Evolutionary conservation across 2,113 vertebrate genomes (phyloP), one percentile per base, ranked within the genome.

Genomic region (Elaphurus davidianus): DNA sequence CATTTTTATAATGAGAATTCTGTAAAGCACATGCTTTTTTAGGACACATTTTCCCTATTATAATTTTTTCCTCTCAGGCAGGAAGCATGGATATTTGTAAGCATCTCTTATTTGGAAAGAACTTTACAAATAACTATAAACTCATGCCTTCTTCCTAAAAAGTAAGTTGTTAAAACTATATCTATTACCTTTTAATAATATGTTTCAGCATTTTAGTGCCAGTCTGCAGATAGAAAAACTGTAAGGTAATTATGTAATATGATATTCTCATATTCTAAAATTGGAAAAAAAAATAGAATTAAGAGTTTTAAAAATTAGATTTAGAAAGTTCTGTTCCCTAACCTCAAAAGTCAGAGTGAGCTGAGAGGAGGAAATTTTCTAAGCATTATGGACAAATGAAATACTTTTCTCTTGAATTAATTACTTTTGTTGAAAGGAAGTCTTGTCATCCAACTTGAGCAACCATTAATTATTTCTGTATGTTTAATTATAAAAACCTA

Each of bases 41-140:
- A 82, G 60, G 45, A 83, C 93, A 89, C 45, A 27, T 94, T 97
- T 96, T 94, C 83, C n/a, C 11, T 43, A 87, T 87, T 92, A 87
- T 52, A 21, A 25, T 83, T 93, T 92, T 85, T 90, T 16, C 36
- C 50, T 87, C 57, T 93, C 87, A 97, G 62, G 93, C 15, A 94
- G 67, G 92, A 95, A 96, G 52, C 47, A 43, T 87, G 71, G 93
- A 36, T 91, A 33, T 93, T 90, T 97, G 40, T 64, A 88, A 94
- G 16, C 74, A 86, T 91, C 27, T 93, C 45, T 93, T 94, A 82
- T 92, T 97, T 91, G 40, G 21, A 90, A 93, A 59, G 16, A 84
- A 79, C 30, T 89, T 84, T 74, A 86, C 43, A 95, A 90, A 95
- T 89, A 96, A 94, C 40, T 79, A 21, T 87, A 84, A 57, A 10